Evolutionary conservation across 1,140 invertebrate genomes (phyloP).

Genomic region (Lucilia sericata): DNA sequence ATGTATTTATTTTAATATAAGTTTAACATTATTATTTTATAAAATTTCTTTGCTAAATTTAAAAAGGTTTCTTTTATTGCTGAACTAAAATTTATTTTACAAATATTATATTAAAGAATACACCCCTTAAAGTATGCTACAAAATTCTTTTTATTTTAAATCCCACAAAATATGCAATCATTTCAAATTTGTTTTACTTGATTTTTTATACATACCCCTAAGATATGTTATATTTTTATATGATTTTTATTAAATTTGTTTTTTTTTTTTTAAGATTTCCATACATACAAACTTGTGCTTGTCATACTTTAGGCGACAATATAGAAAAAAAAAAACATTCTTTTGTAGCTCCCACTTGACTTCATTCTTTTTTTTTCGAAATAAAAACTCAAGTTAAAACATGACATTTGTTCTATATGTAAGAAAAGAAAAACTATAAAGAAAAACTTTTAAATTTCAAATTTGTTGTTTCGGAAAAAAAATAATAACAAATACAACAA

Average conservation of each 20-base stretch:
- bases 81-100: too few species aligned
- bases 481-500: not conserved
- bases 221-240: not conserved
- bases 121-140: not conserved
- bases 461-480: not conserved
- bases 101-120: not conserved
- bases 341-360: not conserved
- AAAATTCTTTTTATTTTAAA: too few species aligned
- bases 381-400: not conserved
- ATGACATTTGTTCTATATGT: not conserved
- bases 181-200: too few species aligned
- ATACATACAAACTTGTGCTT: not conserved
- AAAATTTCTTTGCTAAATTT: too few species aligned
- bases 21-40: too few species aligned
- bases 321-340: not conserved
- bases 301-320: not conserved
- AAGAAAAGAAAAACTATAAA: too few species aligned
- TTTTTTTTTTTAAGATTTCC: not conserved
- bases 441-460: constrained; percentile 22
- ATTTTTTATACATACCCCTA: not conserved
- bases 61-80: too few species aligned
- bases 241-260: not conserved
- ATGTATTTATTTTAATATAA: too few species aligned
- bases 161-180: too few species aligned
- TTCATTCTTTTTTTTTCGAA: not conserved